Base-by-base conservation (phyloP, 2,888 invertebrate species). In the Pterobdella sp. region DNA sequence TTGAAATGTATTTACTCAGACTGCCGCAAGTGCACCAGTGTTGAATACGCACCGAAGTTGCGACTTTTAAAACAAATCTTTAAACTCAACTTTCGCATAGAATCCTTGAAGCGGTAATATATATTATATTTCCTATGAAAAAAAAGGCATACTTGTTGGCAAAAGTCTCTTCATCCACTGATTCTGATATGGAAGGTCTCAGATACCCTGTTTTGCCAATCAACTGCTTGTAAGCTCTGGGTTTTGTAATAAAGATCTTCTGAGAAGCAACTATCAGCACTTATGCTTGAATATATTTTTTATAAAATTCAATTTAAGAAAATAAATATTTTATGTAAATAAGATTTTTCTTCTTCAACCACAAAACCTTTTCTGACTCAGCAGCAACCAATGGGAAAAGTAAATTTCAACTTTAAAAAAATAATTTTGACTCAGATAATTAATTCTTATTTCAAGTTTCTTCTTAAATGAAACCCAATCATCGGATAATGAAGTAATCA, bases 211-310 rank as follows among this genome's bases (percentile, higher is more conserved):
- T 56, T 32, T 35, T 71, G 31, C 71, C 71, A 26, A 71, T 71
- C 31, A 71, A 63, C 35, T 71, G 71, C 36, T 71, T 71, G 37
- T 71, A 71, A 52, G 71, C 71, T 60, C 71, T 71, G 63, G 36
- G 32, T 4, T 22, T 22, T n/a, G 2, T n/a, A 32, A 32, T 32
- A 65, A 32, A 32, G 2, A 3, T 32, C 14, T 18, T 49, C 14
- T 18, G 52, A 49, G 52, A 49, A 49, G 14, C 14, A 49, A 18
- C n/a, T 49, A 14, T 14, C n/a, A 49, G 14, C 14, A 49, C 14
- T 49, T 18, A 49, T 18, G 18, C 14, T 49, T 49, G 14, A 49
- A 49, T 49, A 49, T 49, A n/a, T 18, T 14, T 18, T 49, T 49
- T 18, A 18, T 49, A 18, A n/a, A 49, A 18, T 49, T 49, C n/a